Percentiles rank a stretch among this genome's conserved stretches.
These are phyloP conservation scores for Nothoprocta pentlandii DNA, from an alignment of 2,113 vertebrate genomes.

Conservation along the genomic window DNA sequence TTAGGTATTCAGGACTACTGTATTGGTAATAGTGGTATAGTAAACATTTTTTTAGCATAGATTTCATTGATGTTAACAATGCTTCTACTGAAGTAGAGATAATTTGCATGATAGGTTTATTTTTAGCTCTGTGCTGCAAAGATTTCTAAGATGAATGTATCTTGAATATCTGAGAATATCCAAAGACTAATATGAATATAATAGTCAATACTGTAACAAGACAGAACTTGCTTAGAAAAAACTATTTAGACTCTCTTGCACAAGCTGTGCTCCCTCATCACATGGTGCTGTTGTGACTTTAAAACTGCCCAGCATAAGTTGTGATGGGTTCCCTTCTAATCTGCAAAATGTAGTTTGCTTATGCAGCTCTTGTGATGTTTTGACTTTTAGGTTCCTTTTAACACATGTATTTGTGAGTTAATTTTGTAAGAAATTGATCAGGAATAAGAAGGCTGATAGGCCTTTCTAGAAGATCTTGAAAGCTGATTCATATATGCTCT, in stretches of 20 bases:
- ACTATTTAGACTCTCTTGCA: neutral
- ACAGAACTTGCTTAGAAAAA: neutral
- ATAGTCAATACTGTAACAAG: accelerated
- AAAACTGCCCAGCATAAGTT: neutral
- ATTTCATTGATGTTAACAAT: neutral
- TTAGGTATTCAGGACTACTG: neutral
- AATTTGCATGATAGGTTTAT: neutral
- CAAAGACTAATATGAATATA: neutral
- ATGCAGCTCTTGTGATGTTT: neutral
- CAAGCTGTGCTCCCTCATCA: neutral
- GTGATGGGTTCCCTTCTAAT: neutral
- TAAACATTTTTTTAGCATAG: neutral
- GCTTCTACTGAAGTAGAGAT: neutral
- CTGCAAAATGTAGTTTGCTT: neutral
- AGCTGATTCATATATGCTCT: neutral
- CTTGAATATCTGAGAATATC: neutral
- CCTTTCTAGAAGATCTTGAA: neutral
- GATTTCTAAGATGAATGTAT: neutral
- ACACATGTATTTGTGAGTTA: neutral
- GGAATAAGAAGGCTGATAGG: neutral
- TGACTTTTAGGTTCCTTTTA: neutral
- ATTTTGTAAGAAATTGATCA: neutral
- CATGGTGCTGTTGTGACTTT: neutral
- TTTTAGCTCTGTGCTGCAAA: neutral
- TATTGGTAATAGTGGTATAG: neutral